Conservation (phyloP, 2,113 vertebrate species). For the Hippocampus zosterae region DNA sequence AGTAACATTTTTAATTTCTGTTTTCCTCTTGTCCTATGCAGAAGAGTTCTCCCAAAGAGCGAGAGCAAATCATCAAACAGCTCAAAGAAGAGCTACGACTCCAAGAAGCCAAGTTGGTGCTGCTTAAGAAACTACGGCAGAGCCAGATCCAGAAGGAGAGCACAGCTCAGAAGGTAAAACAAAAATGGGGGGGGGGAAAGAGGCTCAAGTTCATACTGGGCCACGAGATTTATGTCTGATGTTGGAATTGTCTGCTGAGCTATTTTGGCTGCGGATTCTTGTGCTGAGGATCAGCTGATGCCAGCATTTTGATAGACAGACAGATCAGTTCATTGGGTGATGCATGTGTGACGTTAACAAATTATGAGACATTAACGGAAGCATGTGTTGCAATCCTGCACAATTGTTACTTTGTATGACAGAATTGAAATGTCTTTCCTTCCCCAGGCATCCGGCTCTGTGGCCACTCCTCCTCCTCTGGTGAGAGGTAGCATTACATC, state of each 20-base stretch:
- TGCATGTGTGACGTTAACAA: neutral
- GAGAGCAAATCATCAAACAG: slow-evolving; percentile 87
- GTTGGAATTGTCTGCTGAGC: neutral
- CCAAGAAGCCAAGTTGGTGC: slow-evolving; percentile 92
- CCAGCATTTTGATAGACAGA: neutral
- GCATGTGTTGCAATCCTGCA: neutral
- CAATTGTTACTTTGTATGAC: neutral
- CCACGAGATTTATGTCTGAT: neutral
- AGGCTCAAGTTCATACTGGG: neutral
- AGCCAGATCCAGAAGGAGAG: slow-evolving; percentile 96
- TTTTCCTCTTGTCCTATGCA: slow-evolving; percentile 37
- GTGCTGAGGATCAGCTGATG: neutral
- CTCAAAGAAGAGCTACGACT: slow-evolving; percentile 90
- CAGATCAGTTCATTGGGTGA: neutral
- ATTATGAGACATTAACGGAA: neutral
- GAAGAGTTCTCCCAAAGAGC: slow-evolving; percentile 88
- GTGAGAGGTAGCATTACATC: slow-evolving; percentile 84
- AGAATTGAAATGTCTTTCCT: slow-evolving; percentile 27
- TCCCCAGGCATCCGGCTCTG: slow-evolving; percentile 75
- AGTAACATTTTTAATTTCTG: neutral
- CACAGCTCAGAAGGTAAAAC: slow-evolving; percentile 80
- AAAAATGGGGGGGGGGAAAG: too few relatives aligned
- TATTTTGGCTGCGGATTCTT: neutral
- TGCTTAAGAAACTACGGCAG: slow-evolving; percentile 93
- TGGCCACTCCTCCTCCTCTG: slow-evolving; percentile 85